Conservation (phyloP, 2,888 invertebrate species). For the Camponotus fellah region DNA sequence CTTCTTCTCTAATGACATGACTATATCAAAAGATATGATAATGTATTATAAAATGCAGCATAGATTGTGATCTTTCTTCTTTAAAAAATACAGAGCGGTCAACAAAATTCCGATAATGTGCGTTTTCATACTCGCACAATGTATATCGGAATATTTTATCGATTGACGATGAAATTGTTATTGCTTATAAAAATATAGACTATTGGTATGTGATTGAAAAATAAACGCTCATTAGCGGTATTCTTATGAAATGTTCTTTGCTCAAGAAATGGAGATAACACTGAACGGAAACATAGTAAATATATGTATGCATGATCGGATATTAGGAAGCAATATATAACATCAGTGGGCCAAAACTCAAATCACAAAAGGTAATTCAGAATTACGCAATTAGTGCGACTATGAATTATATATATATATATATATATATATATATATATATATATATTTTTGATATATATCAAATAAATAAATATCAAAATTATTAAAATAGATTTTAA, state of each 20-base stretch:
- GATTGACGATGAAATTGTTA: conserved; percentile 8
- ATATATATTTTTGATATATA: neutral
- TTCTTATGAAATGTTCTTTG: neutral
- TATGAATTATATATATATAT: neutral
- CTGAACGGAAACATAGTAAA: neutral
- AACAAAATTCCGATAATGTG: neutral
- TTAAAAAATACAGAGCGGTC: conserved; percentile 13
- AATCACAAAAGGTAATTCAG: conserved; percentile 38
- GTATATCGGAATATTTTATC: neutral
- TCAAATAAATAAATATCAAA: neutral
- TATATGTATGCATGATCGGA: neutral
- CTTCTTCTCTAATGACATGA: neutral
- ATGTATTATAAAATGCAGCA: conserved; percentile 25
- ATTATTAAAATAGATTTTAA: neutral
- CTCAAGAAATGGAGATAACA: conserved; percentile 3
- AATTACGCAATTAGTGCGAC: neutral
- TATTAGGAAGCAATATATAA: conserved; percentile 5
- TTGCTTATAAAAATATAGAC: conserved; percentile 51
- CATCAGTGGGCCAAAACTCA: neutral
- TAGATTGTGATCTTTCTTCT: neutral
- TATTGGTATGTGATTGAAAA: conserved; percentile 29
- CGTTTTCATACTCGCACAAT: neutral
- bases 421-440: neutral
- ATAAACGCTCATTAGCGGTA: conserved; percentile 16
- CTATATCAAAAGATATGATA: conserved; percentile 15